These are phyloP conservation scores for Loxodonta africana DNA, from an alignment of 2,113 vertebrate species.

Conservation along the genomic window DNA sequence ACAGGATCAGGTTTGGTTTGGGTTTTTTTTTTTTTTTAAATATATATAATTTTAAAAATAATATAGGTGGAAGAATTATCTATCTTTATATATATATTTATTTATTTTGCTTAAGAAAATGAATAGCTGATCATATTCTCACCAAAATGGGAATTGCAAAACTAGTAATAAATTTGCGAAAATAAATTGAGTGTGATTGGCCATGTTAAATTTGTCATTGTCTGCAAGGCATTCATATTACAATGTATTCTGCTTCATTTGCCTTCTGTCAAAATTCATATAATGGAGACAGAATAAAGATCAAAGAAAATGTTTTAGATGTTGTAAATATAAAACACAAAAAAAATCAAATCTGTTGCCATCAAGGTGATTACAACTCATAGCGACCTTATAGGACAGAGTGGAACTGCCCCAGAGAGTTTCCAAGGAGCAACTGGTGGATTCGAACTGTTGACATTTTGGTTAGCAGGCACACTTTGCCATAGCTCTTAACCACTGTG, in stretches of 20 bases:
- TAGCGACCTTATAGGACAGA: no score
- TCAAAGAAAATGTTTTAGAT: neutral
- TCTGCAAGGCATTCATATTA: neutral
- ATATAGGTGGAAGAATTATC: neutral
- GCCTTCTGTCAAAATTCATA: neutral
- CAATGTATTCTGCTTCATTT: neutral
- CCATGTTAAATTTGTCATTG: neutral
- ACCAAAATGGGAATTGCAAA: neutral
- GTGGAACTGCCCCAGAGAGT: no score
- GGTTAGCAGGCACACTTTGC: no score
- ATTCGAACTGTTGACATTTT: no score
- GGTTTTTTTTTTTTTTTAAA: no score
- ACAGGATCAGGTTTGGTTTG: no score
- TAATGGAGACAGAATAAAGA: neutral
- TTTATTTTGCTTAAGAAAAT: neutral
- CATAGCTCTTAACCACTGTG: no score
- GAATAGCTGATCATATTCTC: neutral
- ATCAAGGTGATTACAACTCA: no score
- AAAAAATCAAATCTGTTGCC: no score
- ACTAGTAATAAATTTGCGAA: neutral
- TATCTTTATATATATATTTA: neutral
- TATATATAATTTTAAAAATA: neutral
- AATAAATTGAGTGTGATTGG: neutral
- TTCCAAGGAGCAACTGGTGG: no score
- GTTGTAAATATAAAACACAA: neutral